Conservation (phyloP, 2,797 vertebrate genomes). For the Semotilus atromaculatus region DNA sequence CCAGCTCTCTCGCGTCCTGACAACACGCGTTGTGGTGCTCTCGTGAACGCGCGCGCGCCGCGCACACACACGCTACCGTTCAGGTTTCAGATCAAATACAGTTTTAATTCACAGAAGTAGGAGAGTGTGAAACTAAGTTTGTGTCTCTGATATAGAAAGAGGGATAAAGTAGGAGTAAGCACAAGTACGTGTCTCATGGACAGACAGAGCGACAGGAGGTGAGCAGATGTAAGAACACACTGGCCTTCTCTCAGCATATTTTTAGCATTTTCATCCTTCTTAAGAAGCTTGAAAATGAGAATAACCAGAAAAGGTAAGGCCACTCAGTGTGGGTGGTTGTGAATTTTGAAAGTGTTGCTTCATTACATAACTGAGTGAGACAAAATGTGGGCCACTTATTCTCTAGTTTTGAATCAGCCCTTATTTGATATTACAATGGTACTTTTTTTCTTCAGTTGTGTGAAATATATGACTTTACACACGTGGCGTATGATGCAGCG, state of each 20-base stretch:
- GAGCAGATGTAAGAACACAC: conserved; percentile 70
- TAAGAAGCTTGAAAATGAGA: conserved; percentile 63
- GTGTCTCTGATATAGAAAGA: background rate
- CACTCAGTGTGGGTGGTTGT: conserved; percentile 57
- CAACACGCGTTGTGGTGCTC: no score
- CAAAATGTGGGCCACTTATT: conserved; percentile 28
- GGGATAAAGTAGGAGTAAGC: background rate
- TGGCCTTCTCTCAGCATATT: conserved; percentile 67
- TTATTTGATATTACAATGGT: background rate
- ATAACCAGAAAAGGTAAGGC: conserved; percentile 65
- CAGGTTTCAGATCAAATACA: no score
- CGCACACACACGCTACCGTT: no score
- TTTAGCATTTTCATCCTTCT: conserved; percentile 68
- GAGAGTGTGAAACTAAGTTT: background rate
- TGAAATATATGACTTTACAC: conserved; percentile 7
- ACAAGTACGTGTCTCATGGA: conserved; percentile 60
- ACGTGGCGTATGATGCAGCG: background rate
- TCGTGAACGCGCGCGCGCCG: no score
- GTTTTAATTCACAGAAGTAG: no score
- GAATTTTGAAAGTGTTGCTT: conserved; percentile 32
- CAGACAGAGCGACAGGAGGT: conserved; percentile 74
- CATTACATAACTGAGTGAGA: conserved; percentile 52
- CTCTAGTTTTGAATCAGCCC: background rate
- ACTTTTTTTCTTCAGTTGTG: background rate
- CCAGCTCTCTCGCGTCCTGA: no score